These are phyloP conservation scores for Cancer borealis DNA, from an alignment of 2,888 invertebrate species.

Conservation along the genomic window DNA sequence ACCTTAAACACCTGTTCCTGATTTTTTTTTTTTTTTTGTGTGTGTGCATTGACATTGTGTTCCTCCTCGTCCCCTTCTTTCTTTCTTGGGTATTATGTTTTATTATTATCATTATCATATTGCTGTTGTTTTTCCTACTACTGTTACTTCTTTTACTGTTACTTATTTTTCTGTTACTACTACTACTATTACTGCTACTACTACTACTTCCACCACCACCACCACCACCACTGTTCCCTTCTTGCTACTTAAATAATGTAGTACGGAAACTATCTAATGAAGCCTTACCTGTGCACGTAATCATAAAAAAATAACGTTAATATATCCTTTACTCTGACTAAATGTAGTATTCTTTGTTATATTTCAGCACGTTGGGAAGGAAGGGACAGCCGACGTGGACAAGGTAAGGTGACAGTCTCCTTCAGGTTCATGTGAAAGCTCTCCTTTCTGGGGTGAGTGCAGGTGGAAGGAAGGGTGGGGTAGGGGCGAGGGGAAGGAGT, in stretches of 20 bases:
- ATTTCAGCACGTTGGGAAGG: not conserved
- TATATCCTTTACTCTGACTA: not conserved
- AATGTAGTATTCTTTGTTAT: not conserved
- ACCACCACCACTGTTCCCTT: not conserved
- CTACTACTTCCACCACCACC: not conserved
- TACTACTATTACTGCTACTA: not conserved
- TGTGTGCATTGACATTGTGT: not conserved
- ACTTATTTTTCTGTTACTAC: not conserved
- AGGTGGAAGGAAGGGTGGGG: not conserved
- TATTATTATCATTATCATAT: not conserved
- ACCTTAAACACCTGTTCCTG: not conserved
- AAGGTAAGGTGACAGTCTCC: slow-evolving; percentile 1
- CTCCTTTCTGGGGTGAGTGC: slow-evolving; percentile 10
- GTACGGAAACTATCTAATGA: not conserved
- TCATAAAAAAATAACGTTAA: not conserved
- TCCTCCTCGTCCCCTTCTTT: not conserved
- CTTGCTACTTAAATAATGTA: not conserved
- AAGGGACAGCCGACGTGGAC: not conserved
- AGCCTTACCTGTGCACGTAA: not conserved
- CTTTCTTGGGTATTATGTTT: not conserved
- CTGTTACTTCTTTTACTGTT: not conserved
- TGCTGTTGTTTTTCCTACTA: not conserved
- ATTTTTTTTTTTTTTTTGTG: not conserved
- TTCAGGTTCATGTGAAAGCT: slow-evolving; percentile 37
- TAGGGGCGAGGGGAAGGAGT: not conserved